These are phyloP conservation scores for Salpingus planirostris DNA, from an alignment of 2,888 invertebrate genomes.

Conservation along the genomic window DNA sequence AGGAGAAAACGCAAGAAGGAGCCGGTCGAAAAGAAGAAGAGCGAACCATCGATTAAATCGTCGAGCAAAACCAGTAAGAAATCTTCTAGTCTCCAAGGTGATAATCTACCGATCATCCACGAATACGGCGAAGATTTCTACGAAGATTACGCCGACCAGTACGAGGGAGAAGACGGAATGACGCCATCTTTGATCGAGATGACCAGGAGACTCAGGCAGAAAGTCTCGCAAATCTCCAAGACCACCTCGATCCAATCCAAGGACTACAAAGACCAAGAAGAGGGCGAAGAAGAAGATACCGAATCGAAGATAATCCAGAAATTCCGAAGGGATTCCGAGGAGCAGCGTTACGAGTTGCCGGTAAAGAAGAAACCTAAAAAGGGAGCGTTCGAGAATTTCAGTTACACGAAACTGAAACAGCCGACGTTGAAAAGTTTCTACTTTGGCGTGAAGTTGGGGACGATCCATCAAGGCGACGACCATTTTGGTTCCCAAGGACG, in stretches of 20 bases:
- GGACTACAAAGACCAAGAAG: slow-evolving; percentile 20
- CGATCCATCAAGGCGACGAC: slow-evolving; percentile 34
- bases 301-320: slow-evolving; percentile 30
- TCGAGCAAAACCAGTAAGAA: slow-evolving; percentile 6
- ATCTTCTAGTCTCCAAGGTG: slow-evolving; percentile 16
- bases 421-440: slow-evolving; percentile 33
- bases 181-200: slow-evolving; percentile 16
- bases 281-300: slow-evolving; percentile 15
- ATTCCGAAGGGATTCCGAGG: slow-evolving; percentile 36
- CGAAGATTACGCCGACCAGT: too few relatives aligned
- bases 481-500: slow-evolving; percentile 27
- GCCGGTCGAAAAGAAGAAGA: slow-evolving; percentile 2
- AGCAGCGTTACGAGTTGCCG: slow-evolving; percentile 21
- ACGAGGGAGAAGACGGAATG: slow-evolving; percentile 12
- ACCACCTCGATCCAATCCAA: slow-evolving; percentile 31
- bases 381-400: slow-evolving; percentile 39
- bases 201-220: slow-evolving; percentile 29
- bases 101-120: slow-evolving; percentile 4
- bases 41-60: too few relatives aligned
- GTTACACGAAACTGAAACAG: slow-evolving; percentile 37
- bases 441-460: slow-evolving; percentile 33
- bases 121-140: slow-evolving; percentile 19
- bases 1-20: slow-evolving; percentile 6
- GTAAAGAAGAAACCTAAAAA: slow-evolving; percentile 24
- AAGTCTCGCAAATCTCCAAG: slow-evolving; percentile 33